Evolutionary conservation across 2,888 invertebrate genomes (phyloP), one percentile per base, ranked within the genome.

Genomic region (Phortica okadai): DNA sequence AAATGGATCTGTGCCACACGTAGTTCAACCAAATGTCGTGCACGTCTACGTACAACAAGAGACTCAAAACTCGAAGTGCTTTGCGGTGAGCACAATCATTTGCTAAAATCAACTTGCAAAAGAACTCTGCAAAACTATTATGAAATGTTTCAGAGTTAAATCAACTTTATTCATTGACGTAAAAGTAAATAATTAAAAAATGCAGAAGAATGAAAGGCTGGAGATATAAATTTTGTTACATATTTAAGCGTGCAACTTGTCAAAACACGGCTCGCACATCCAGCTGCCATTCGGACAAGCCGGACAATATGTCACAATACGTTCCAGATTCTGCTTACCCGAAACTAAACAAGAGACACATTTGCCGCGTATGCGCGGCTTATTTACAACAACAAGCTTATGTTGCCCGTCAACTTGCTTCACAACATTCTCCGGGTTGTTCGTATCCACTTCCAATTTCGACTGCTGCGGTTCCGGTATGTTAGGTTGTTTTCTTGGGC

Each of bases 1-100:
- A 91, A 91, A 76, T 91, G 91, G 91, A 89, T 91, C 50, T 91
- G 91, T 79, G 86, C 91, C 11, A 91, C 89, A n/a, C 88, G 91
- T 50, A 88, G 90, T 11, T 88, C 89, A 10, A 91, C 90, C 33
- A 90, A 89, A 82, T 91, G 91, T 75, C 86, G 89, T 0, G 90
- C 91, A 8, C 87, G 91, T 25, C 78, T 91, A 11, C 88, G 91
- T 41, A 87, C 86, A 21, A 81, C 88, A 73, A 82, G 83, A 75
- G 85, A 87, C 59, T 83, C 84, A 0, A 77, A 82, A 21, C 75
- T 91, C 33, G 90, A 91, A 81, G 82, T 90, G n/a, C 81, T 91
- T 0, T 84, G 82, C 77, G 82, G 81, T 5, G 79, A 85, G 7
- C 91, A 91, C 78, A 91, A 91, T 81, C 91, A 91, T 59, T 80